Evolutionary conservation across 2,888 invertebrate genomes (phyloP).

Genomic region (Orthosia incerta): DNA sequence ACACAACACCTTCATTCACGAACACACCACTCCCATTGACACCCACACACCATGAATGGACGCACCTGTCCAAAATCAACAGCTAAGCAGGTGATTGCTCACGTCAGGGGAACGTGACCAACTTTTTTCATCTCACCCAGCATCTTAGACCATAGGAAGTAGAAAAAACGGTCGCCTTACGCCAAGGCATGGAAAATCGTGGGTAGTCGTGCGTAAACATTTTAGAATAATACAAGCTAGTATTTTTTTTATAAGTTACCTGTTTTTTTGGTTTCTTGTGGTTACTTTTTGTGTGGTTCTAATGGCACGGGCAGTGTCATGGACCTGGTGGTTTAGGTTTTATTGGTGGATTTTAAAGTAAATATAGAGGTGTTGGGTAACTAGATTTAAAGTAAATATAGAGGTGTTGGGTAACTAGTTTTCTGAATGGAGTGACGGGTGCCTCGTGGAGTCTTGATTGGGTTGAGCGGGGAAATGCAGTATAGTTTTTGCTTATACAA

Average conservation of each 20-base stretch:
- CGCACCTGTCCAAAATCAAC: slow-evolving; percentile 70
- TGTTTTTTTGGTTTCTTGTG: slow-evolving; percentile 79
- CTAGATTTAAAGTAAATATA: too few relatives aligned
- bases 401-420: background rate
- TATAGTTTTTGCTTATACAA: too few relatives aligned
- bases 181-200: slow-evolving; percentile 78
- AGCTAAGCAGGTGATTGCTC: slow-evolving; percentile 80
- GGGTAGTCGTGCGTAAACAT: slow-evolving; percentile 69
- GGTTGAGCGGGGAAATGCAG: background rate
- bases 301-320: slow-evolving; percentile 73
- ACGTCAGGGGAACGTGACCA: slow-evolving; percentile 79
- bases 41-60: slow-evolving; percentile 56
- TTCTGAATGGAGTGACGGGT: background rate
- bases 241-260: slow-evolving; percentile 68
- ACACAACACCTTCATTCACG: slow-evolving; percentile 25
- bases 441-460: background rate
- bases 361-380: slow-evolving; percentile 26
- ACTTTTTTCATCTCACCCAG: slow-evolving; percentile 62
- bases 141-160: slow-evolving; percentile 63
- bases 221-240: slow-evolving; percentile 69
- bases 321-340: slow-evolving; percentile 57
- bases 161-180: slow-evolving; percentile 69
- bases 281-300: slow-evolving; percentile 68
- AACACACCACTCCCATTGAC: slow-evolving; percentile 44
- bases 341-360: slow-evolving; percentile 47